A percentile compares a stretch with the other conserved stretches of the same genome.
Conservation (phyloP, 2,888 invertebrate species). For the Drosophila quinaria region DNA sequence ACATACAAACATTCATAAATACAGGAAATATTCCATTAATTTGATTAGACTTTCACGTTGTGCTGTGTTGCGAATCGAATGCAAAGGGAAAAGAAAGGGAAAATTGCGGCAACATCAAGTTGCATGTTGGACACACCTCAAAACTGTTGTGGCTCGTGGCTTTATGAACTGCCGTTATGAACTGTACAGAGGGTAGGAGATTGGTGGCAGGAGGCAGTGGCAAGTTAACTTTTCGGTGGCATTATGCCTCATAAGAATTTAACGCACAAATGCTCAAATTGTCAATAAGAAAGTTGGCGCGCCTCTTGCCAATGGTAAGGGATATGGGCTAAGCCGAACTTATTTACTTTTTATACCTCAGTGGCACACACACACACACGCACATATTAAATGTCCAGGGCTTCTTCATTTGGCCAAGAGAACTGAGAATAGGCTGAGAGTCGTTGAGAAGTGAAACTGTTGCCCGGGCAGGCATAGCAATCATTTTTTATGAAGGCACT, state of each 20-base stretch:
- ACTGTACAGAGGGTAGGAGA: constrained; percentile 36
- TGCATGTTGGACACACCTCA: constrained; percentile 73
- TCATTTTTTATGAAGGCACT: constrained; percentile 79
- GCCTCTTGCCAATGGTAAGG: constrained; percentile 23
- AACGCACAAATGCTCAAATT: constrained; percentile 80
- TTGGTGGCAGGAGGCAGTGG: not conserved
- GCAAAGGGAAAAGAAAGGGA: constrained; percentile 14
- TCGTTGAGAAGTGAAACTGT: constrained; percentile 35
- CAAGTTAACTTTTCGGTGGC: constrained; percentile 23
- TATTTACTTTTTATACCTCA: constrained; percentile 77
- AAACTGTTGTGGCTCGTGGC: constrained; percentile 45
- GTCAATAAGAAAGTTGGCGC: constrained; percentile 79
- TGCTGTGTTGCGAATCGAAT: constrained; percentile 36
- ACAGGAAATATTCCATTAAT: constrained; percentile 75
- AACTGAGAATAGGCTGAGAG: constrained; percentile 25
- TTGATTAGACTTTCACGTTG: constrained; percentile 72
- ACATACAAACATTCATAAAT: constrained; percentile 7
- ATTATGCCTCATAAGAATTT: constrained; percentile 81
- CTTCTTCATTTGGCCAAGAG: constrained; percentile 69
- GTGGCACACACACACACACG: constrained; percentile 24
- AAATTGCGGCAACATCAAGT: constrained; percentile 41
- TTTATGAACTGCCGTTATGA: constrained; percentile 77
- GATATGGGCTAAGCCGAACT: constrained; percentile 51
- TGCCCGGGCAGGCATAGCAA: constrained; percentile 61
- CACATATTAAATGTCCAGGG: constrained; percentile 72